Percentiles rank a stretch among this genome's conserved stretches.
Conservation (phyloP, 1,140 invertebrate genomes). For the Diorhabda sublineata region DNA sequence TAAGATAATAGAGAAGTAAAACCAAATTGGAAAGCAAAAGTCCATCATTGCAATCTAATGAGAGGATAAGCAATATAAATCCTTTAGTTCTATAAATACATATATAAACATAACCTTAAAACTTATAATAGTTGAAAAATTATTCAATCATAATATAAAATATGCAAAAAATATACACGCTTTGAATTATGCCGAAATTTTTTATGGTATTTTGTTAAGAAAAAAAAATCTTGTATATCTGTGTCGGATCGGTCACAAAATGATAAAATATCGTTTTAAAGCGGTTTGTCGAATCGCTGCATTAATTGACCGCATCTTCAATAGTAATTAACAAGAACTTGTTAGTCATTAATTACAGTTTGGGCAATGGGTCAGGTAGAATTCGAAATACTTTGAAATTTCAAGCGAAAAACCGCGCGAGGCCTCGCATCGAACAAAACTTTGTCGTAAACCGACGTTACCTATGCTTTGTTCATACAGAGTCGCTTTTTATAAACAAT, state of each 20-base stretch:
- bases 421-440: not conserved
- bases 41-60: no score
- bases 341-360: conserved; percentile 42
- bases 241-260: conserved; percentile 27
- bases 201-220: conserved; percentile 39
- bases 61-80: no score
- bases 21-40: no score
- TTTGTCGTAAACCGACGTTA: not conserved
- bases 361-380: conserved; percentile 31
- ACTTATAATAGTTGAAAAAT: no score
- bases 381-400: conserved; percentile 3
- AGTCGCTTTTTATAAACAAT: no score
- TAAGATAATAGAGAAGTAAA: no score
- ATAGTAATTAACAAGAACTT: conserved; percentile 43
- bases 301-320: conserved; percentile 39
- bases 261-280: conserved; percentile 41
- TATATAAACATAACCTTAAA: no score
- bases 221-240: conserved; percentile 26
- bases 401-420: conserved; percentile 8
- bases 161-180: no score
- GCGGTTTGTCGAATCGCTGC: conserved; percentile 36
- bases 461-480: no score
- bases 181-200: conserved; percentile 15
- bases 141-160: no score
- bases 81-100: no score